Evolutionary conservation across 1,140 invertebrate genomes (phyloP), one percentile per base, ranked within the genome.

Genomic region (Cydia splendana): DNA sequence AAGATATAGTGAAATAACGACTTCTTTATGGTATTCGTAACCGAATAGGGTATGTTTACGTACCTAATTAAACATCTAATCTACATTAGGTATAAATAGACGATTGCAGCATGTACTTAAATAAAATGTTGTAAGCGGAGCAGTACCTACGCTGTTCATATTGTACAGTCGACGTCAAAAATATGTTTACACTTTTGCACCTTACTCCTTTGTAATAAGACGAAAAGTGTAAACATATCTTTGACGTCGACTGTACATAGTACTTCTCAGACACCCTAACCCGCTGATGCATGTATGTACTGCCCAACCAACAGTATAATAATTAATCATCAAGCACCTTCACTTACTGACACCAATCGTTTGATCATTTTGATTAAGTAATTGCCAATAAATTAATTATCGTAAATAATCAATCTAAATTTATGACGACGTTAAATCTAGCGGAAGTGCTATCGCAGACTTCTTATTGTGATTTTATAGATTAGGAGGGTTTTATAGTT

Each of bases 291-390:
- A 5, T 45, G 30, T 34, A 34, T 28, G 5, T 42, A 42, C 45
- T 57, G 15, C 6, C 12, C 2, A 57, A 57, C 53, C 53, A 57
- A 15, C 15, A 9, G 34, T 42, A n/a, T 10, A 15, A 34, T 69
- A 30, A 69, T 69, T 69, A 2, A 38, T 71, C 42, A 71, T 71
- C 5, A 38, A n/a, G 65, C 65, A 42, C 15, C 24, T 71, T 71
- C 38, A 20, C 12, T 69, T 69, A 69, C 34, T 10, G 67, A 71
- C 67, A 71, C 18, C 67, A 34, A 38, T 71, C 67, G 18, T 18
- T 71, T 71, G n/a, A 45, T 71, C 67, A 71, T 45, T 71, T 71
- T 71, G 67, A 71, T 71, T 45, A 45, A 71, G 15, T 45, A 45
- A 13, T 42, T 38, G n/a, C 67, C 67, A 45, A 71, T 71, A 71